Percentiles rank a stretch among this genome's conserved stretches.
Conservation (phyloP, 2,113 vertebrate genomes). For the Lepidothrix coronata region DNA sequence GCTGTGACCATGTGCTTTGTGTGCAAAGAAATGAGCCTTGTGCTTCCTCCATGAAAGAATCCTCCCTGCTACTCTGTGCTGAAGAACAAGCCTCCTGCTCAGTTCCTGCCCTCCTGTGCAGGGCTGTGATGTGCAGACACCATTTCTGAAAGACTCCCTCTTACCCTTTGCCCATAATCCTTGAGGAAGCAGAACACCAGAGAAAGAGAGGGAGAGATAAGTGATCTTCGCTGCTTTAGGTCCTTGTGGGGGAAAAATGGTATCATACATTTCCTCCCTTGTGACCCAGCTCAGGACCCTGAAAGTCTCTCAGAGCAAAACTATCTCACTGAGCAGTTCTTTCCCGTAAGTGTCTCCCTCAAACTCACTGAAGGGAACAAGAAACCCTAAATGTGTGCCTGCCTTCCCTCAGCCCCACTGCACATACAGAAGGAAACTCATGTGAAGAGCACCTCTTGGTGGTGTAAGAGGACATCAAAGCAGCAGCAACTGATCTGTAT, state of each 20-base stretch:
- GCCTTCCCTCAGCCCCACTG: neutral
- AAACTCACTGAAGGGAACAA: neutral
- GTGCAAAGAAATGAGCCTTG: neutral
- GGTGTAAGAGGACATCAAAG: neutral
- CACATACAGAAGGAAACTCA: neutral
- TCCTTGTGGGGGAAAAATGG: neutral
- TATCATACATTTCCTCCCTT: neutral
- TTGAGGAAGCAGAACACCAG: neutral
- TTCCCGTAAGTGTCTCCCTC: neutral
- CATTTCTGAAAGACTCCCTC: neutral
- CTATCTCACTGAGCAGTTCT: neutral
- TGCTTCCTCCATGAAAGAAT: neutral
- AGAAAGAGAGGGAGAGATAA: neutral
- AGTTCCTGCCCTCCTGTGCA: neutral
- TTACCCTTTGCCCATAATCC: neutral
- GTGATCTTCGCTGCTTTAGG: neutral
- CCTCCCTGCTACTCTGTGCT: neutral
- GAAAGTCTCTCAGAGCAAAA: neutral
- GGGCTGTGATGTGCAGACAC: neutral
- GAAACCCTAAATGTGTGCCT: neutral
- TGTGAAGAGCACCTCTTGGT: conserved; percentile 47
- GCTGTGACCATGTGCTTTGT: neutral
- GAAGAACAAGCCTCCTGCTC: neutral
- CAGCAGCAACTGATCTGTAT: neutral
- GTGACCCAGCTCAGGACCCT: neutral